phyloP scores from a whole-genome alignment of 2,797 vertebrate species.

The Melanotaenia parkinsoni region DNA sequence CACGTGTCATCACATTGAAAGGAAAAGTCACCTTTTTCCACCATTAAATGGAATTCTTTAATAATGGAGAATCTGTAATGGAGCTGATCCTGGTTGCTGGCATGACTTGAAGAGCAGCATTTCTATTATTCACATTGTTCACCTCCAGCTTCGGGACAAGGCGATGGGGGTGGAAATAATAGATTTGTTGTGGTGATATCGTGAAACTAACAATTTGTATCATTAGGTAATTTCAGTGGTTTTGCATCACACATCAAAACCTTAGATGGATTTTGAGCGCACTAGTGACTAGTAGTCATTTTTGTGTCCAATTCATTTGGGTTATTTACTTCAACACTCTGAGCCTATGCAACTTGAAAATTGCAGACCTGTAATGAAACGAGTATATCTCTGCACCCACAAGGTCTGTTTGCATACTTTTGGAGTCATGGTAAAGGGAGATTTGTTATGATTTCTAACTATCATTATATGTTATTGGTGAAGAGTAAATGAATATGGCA shows the following conservation, averaged over 20 bases:
- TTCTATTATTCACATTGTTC: constrained; percentile 65
- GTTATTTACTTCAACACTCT: background rate
- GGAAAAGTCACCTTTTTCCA: constrained; percentile 83
- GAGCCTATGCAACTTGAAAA: too few species aligned
- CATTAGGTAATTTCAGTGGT: constrained; percentile 2
- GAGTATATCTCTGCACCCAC: too few species aligned
- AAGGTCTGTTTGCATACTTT: too few species aligned
- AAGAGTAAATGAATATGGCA: too few species aligned
- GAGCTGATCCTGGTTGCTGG: constrained; percentile 48
- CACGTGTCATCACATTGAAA: constrained; percentile 80
- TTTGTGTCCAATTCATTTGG: background rate
- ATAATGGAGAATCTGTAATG: constrained; percentile 78
- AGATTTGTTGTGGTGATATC: constrained; percentile 1
- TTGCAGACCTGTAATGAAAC: too few species aligned
- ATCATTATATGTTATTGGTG: too few species aligned
- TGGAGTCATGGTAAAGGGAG: too few species aligned
- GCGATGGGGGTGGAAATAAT: constrained; percentile 22
- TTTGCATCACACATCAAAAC: background rate
- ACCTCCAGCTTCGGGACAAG: constrained; percentile 41
- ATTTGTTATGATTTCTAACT: too few species aligned
- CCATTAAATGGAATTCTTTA: constrained; percentile 80
- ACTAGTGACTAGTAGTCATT: background rate
- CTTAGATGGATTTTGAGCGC: background rate
- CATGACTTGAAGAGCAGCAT: constrained; percentile 46
- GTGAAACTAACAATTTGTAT: constrained; percentile 15